Base-by-base conservation (phyloP, 2,113 vertebrate species). In the Melozone crissalis region DNA sequence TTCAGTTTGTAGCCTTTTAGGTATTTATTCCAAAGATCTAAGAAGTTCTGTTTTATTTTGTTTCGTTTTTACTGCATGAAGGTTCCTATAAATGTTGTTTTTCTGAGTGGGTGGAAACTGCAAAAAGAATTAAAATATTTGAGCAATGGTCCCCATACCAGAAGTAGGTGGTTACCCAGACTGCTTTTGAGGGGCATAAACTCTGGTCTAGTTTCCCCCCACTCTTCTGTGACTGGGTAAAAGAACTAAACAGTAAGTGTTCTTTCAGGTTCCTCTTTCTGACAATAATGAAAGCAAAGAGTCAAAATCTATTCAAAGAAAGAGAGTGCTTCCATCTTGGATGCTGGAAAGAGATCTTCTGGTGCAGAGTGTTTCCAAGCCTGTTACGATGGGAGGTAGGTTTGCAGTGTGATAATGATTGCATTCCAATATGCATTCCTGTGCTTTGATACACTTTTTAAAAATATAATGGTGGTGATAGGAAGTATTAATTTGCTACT, bases 251-350 rank as follows among this genome's bases (percentile, higher is more conserved):
- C 27, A 59, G 23, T 84, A 71, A 66, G 10, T 89, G 10, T 30
- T 72, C 52, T 97, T 97, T 93, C 95, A 98, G 98, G 86, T 91
- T 89, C 44, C 80, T 67, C n/a, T 44, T 94, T 27, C 33, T 86
- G 77, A 88, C 35, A 46, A 49, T 41, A 37, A 68, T 83, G 87
- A 94, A 82, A 93, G 35, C 3, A 37, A 97, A 61, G 73, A 91
- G 44, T 52, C 35, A 73, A 69, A 91, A 30, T 63, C 87, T 21
- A 20, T 37, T 21, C 76, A 90, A 35, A 98, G 96, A 90, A 99
- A 96, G 87, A 98, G 99, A 93, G 72, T 98, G 33, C 98, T 99
- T 94, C 99, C 99, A 35, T 92, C 97, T 3, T 99, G 99, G 99
- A 99, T 99, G 99, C 90, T 98, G 97, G 88, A 93, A 30, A 82